A percentile compares a stretch with the other conserved stretches of the same genome.
Conservation (phyloP, 2,888 invertebrate genomes). For the Tryphoninae sp. region DNA sequence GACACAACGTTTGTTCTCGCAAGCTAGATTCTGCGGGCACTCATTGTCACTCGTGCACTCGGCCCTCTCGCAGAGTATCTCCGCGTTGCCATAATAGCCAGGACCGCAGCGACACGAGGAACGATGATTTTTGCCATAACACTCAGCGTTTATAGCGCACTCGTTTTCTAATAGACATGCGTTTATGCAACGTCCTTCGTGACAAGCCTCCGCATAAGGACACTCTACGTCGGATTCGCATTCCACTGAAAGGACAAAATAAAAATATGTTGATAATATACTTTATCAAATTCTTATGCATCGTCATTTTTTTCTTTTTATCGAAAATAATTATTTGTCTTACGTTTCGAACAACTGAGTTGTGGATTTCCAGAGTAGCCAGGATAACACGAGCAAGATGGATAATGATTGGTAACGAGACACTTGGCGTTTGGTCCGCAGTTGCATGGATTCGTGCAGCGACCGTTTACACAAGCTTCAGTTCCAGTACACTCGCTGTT, state of each 20-base stretch:
- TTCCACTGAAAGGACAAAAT: conserved; percentile 84
- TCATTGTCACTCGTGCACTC: conserved; percentile 92
- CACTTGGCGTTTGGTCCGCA: conserved; percentile 93
- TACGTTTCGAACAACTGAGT: conserved; percentile 87
- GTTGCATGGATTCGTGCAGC: conserved; percentile 92
- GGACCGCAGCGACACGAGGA: conserved; percentile 90
- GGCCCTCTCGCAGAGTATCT: conserved; percentile 88
- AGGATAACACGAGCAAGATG: conserved; percentile 91
- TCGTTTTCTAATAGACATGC: conserved; percentile 91
- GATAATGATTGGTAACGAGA: conserved; percentile 91
- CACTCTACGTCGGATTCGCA: conserved; percentile 93
- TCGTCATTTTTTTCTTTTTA: neutral
- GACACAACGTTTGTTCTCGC: conserved; percentile 88
- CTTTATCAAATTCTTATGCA: neutral
- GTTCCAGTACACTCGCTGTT: conserved; percentile 91
- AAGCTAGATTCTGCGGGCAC: conserved; percentile 89
- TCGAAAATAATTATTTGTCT: conserved; percentile 48
- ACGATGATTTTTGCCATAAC: conserved; percentile 90
- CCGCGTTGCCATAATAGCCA: conserved; percentile 91
- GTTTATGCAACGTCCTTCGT: conserved; percentile 91
- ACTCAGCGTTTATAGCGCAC: conserved; percentile 92
- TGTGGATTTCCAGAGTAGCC: conserved; percentile 94
- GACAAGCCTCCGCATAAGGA: conserved; percentile 89
- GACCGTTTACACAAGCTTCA: conserved; percentile 91
- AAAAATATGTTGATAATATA: neutral